Conservation (phyloP, 2,797 vertebrate genomes). For the Alfaro cultratus region DNA sequence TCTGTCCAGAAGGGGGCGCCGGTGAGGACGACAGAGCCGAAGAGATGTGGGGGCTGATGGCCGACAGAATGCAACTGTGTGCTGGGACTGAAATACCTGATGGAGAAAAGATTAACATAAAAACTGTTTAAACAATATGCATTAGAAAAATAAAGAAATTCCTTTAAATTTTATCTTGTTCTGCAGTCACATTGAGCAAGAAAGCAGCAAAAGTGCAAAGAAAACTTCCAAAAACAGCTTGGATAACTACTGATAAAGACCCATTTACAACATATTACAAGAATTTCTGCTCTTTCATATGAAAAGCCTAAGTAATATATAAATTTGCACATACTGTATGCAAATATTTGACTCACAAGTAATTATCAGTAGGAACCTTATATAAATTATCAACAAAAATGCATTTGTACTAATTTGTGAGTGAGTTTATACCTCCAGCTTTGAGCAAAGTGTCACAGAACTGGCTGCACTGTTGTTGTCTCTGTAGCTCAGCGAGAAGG, state of each 20-base stretch:
- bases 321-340: background rate
- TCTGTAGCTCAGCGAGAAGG: conserved; percentile 77
- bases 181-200: background rate
- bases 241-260: background rate
- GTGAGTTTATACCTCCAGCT: conserved; percentile 68
- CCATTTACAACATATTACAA: background rate
- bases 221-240: background rate
- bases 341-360: background rate
- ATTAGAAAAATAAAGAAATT: background rate
- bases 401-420: background rate
- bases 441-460: conserved; percentile 81
- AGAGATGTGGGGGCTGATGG: conserved; percentile 76
- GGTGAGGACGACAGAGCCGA: conserved; percentile 62
- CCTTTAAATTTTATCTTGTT: background rate
- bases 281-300: background rate
- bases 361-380: background rate
- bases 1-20: conserved; percentile 57
- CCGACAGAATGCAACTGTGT: conserved; percentile 81
- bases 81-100: conserved; percentile 79
- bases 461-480: conserved; percentile 75
- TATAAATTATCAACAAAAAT: no score
- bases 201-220: background rate
- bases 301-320: background rate
- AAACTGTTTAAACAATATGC: background rate
- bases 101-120: background rate